These are phyloP conservation scores for Solenopsis fugax DNA, from an alignment of 1,140 invertebrate species.

Conservation along the genomic window DNA sequence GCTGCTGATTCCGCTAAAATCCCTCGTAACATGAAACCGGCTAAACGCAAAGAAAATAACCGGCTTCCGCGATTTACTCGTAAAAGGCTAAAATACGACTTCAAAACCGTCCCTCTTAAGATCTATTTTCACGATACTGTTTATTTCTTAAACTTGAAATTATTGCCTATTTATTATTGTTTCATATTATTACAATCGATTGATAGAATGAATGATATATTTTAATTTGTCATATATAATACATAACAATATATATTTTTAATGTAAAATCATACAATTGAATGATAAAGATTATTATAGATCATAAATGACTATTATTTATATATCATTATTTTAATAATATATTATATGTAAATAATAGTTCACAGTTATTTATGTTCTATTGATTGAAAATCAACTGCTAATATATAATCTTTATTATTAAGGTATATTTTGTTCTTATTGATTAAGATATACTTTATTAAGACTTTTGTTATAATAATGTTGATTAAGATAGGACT, in stretches of 20 bases:
- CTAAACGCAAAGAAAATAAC: slow-evolving; percentile 51
- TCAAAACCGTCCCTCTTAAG: neutral
- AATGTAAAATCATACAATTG: neutral
- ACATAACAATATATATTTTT: neutral
- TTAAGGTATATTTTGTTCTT: no score
- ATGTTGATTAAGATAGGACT: neutral
- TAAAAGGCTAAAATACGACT: slow-evolving; percentile 27
- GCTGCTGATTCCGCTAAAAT: slow-evolving; percentile 71
- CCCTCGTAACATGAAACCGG: slow-evolving; percentile 35
- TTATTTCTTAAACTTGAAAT: slow-evolving; percentile 5
- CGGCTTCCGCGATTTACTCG: slow-evolving; percentile 1
- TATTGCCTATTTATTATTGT: neutral
- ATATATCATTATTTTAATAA: no score
- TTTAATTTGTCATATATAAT: neutral
- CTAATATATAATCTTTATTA: no score
- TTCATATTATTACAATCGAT: neutral
- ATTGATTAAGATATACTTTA: neutral
- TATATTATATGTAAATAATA: neutral
- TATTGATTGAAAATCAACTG: no score
- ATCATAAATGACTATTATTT: no score
- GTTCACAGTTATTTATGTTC: no score
- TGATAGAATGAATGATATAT: neutral
- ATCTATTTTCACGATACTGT: neutral
- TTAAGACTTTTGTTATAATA: neutral
- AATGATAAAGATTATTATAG: neutral